Percentiles rank a stretch among this genome's conserved stretches.
phyloP scores from a whole-genome alignment of 2,113 vertebrate species.

The Fulmarus glacialis region DNA sequence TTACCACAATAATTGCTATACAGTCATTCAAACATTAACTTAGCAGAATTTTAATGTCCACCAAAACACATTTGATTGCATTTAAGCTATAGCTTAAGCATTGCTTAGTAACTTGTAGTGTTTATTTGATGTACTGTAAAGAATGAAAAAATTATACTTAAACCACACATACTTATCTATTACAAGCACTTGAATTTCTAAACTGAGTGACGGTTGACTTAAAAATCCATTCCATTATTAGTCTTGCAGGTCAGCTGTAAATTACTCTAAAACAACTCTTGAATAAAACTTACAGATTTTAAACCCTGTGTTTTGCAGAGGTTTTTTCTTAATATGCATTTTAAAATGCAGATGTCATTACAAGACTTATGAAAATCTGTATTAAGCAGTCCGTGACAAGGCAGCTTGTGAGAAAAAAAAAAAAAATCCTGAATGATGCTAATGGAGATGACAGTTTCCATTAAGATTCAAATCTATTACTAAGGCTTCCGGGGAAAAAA shows the following conservation, averaged over 20 bases:
- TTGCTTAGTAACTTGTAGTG: neutral
- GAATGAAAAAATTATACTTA: neutral
- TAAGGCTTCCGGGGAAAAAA: neutral
- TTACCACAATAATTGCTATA: neutral
- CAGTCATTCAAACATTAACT: neutral
- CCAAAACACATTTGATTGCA: neutral
- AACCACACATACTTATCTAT: neutral
- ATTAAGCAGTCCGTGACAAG: neutral
- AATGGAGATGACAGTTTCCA: neutral
- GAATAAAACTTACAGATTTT: neutral
- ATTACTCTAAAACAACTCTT: neutral
- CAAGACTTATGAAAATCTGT: neutral
- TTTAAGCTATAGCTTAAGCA: neutral
- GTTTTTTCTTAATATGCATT: neutral
- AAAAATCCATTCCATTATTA: neutral
- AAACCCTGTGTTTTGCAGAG: neutral
- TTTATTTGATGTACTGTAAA: neutral
- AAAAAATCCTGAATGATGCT: neutral
- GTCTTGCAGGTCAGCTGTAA: neutral
- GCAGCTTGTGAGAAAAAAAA: neutral
- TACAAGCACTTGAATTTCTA: neutral
- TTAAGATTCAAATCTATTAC: neutral
- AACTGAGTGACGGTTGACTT: neutral
- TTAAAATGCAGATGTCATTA: neutral
- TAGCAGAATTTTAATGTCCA: neutral